Evolutionary conservation across 2,797 vertebrate genomes (phyloP), one percentile per base, ranked within the genome.

Genomic region (Brachyalestes nurse): DNA sequence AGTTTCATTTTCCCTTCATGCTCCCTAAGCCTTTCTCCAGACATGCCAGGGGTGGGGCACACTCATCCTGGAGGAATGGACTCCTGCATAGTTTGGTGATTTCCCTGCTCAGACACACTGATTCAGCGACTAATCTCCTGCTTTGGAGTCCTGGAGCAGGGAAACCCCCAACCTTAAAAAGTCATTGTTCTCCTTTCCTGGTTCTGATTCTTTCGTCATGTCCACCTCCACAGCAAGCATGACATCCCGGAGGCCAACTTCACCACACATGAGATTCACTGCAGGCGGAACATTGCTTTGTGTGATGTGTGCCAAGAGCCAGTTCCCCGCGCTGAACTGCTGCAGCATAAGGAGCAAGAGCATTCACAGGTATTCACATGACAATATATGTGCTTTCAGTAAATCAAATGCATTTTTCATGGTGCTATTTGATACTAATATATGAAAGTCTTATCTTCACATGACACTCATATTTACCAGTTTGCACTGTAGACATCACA

Each of bases 221-320:
- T 71, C 58, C 7, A 66, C 5, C 3, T 89, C 74, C 78, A 0
- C 85, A 99, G 98, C 93, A 96, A 97, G 90, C 97, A 95, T 87
- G 94, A 97, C 51, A 97, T 99, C 85, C 97, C 96, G n/a, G 92
- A 93, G 81, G 94, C 93, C 10, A 99, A 99, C 83, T 98, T 98
- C 83, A 96, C 96, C 28, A 97, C 96, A 49, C 98, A 99, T 8
- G 98, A 99, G 89, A 97, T 98, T 88, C 97, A 99, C 92, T 99
- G 98, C 83, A 92, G 93, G 19, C 94, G 97, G 77, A 99, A 99
- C 75, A 96, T 99, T 0, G 93, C 93, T 13, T 87, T 99, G 0
- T 99, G 98, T 73, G 91, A 92, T 1, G 75, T 93, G 73, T 99
- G 98, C 90, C 94, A 95, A 38, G 97, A 99, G 76, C 95, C 96